Conservation (phyloP, 2,113 vertebrate genomes). For the Sorex fumeus region DNA sequence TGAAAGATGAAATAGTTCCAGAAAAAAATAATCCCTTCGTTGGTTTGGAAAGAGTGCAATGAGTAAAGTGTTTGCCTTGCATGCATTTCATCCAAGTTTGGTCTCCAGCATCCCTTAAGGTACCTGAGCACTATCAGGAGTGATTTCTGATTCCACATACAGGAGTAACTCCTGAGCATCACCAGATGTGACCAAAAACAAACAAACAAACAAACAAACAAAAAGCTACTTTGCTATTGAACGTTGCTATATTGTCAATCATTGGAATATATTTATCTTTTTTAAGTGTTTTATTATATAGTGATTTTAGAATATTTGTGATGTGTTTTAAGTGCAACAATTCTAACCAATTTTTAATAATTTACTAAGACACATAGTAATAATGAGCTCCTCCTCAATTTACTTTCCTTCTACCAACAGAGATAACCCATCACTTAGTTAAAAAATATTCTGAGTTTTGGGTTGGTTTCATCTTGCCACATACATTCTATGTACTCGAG, state of each 20-base stretch:
- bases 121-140: too few relatives aligned
- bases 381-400: not conserved
- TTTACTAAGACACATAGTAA: not conserved
- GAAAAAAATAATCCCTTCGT: not conserved
- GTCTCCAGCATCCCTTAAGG: too few relatives aligned
- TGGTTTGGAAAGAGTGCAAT: not conserved
- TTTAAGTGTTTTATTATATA: not conserved
- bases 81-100: too few relatives aligned
- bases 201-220: too few relatives aligned
- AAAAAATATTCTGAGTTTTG: not conserved
- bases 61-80: too few relatives aligned
- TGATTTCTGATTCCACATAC: too few relatives aligned
- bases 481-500: constrained; percentile 11
- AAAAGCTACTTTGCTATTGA: not conserved
- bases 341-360: not conserved
- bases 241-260: not conserved
- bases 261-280: constrained; percentile 39
- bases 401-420: not conserved
- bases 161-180: too few relatives aligned
- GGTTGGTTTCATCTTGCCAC: not conserved
- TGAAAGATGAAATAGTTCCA: constrained; percentile 23
- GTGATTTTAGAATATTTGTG: not conserved
- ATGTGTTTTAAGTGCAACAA: not conserved
- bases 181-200: too few relatives aligned
- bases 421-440: not conserved